phyloP scores from a whole-genome alignment of 2,888 invertebrate genomes.

The Oeneis ivallda region DNA sequence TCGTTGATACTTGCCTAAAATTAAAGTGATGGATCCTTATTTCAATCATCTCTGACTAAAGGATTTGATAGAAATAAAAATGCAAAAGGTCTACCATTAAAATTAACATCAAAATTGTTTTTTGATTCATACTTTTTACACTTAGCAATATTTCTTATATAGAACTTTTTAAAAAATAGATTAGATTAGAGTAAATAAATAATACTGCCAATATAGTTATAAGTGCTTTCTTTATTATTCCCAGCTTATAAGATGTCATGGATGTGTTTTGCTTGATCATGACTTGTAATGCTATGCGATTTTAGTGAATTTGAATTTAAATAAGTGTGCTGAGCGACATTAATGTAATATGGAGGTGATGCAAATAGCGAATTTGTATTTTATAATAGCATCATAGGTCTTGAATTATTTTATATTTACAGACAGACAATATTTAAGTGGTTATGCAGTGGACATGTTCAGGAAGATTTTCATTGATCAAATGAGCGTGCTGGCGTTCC shows the following conservation, averaged over 20 bases:
- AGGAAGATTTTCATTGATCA: too few relatives aligned
- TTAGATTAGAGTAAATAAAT: conserved; percentile 44
- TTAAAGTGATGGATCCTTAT: not conserved
- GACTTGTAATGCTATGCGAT: conserved; percentile 43
- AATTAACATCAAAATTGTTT: too few relatives aligned
- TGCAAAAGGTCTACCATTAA: not conserved
- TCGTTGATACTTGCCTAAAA: not conserved
- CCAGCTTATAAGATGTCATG: conserved; percentile 42
- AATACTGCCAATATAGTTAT: conserved; percentile 62
- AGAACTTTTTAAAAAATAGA: conserved; percentile 31
- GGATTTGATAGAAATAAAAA: not conserved
- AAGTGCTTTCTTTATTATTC: conserved; percentile 56
- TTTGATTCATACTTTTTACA: conserved; percentile 13
- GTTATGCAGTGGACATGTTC: not conserved
- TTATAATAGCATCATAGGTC: conserved; percentile 16
- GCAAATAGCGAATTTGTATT: conserved; percentile 30
- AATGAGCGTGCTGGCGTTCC: too few relatives aligned
- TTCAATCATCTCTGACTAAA: not conserved
- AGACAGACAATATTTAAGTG: not conserved
- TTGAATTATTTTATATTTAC: not conserved
- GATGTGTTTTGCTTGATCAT: conserved; percentile 38
- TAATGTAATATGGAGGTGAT: conserved; percentile 11
- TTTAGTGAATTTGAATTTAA: conserved; percentile 36
- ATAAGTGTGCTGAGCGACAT: conserved; percentile 36
- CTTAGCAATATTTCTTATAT: conserved; percentile 25